Base-by-base conservation (phyloP, 2,113 vertebrate genomes). In the Myotis davidii region DNA sequence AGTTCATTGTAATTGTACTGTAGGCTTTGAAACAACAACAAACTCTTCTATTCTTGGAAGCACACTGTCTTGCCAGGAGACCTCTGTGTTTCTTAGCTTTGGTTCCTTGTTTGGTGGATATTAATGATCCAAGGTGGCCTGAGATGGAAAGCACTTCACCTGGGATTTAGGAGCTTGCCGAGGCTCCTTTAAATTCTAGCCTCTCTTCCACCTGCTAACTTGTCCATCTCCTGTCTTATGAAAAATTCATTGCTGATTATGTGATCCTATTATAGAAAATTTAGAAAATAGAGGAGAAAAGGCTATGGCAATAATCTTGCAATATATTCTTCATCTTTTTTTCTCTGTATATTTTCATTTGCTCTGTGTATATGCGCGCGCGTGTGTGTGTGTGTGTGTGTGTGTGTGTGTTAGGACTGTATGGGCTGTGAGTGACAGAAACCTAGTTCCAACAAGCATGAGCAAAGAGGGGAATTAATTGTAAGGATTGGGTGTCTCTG, bases 231-330 rank as follows among this genome's bases (percentile, higher is more conserved):
- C 48, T 87, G 10, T 17, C 73, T 90, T 67, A 39, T 87, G 16
- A 78, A 91, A 82, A 70, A 42, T 23, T 85, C 39, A 67, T 76
- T 77, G 9, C n/a, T 79, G 42, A 29, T 52, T 64, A 77, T 9
- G 8, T 37, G 27, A 65, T 52, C 21, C 39, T 56, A 42, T 86
- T 48, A 52, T 32, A 85, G 32, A 91, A 88, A 32, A 76, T 79
- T 70, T 87, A 61, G 48, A 87, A 79, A 81, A 73, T 54, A 64
- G 25, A 81, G 56, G 56, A 81, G 74, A 85, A 89, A 92, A 90
- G 52, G 7, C n/a, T 76, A 59, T 23, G 70, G 3, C 34, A 76
- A 6, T 65, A 76, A 74, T 94, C 90, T 76, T 76, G 7, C 54
- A 73, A 20, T 64, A 52, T 73, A 87, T 70, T 37, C 18, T 50